Evolutionary conservation across 2,113 vertebrate genomes (phyloP), one percentile per base, ranked within the genome.

Genomic region (Apteryx mantelli): DNA sequence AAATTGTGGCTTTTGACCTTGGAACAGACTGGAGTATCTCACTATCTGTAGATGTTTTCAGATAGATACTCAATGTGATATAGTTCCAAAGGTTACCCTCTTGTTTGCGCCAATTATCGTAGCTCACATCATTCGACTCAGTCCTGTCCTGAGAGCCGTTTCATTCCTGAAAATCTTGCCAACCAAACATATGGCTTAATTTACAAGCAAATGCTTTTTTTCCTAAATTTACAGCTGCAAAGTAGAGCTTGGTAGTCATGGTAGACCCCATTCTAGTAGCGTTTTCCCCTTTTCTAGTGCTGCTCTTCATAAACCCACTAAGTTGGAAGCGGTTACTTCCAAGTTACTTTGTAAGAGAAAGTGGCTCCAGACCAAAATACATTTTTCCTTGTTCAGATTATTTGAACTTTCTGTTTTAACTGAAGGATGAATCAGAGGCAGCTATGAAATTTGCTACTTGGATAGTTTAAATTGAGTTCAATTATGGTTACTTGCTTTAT

Each of bases 331-430:
- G 3, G 22, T 32, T 44, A 11, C 53, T 79, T 97, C 64, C 70
- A 75, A 7, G 94, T 92, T 56, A 19, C 15, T 63, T 3, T 13
- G 2, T 83, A 75, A 66, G 82, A 48, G 22, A 79, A 4, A 2
- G 8, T 34, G 8, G 10, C 48, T 89, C 42, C 75, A 61, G 36
- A 36, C 76, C 42, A 13, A 28, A 32, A 3, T 0, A 2, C 26
- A 66, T 80, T 66, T 77, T 86, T 69, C 46, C 53, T 93, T 66
- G 3, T 74, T 70, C 70, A 85, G 22, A 19, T 86, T 63, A 13
- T 68, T 88, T 78, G 28, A 95, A 92, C 26, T 25, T 94, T 91
- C 60, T 92, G 22, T 69, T 97, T 90, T 77, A 95, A 89, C 80
- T 88, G 46, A 93, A 86, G 56, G 74, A 83, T 86, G 46, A 94